Evolutionary conservation across 2,888 invertebrate species (phyloP).

Genomic region (Psococerastis gibbosa): DNA sequence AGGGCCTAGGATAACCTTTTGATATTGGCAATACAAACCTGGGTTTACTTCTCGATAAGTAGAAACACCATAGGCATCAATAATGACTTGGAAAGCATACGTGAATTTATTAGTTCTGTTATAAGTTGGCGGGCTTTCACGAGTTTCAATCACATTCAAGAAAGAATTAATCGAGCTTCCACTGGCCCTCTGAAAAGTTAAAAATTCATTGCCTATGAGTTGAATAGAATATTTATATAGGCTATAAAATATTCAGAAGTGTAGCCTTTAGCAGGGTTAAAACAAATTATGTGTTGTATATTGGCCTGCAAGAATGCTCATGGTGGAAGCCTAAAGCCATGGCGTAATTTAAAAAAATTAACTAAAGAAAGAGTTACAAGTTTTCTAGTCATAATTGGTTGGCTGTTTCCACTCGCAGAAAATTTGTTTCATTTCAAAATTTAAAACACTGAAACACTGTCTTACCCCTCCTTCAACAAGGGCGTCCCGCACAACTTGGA

Average conservation of each 20-base stretch:
- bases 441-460: slow-evolving; percentile 33
- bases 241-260: slow-evolving; percentile 10
- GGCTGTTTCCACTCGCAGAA: neutral
- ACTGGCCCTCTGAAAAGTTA: slow-evolving; percentile 37
- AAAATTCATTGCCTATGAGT: too few species aligned
- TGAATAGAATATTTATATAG: slow-evolving; percentile 10
- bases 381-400: neutral
- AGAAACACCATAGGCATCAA: slow-evolving; percentile 85
- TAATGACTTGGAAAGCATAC: slow-evolving; percentile 75
- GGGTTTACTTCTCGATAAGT: slow-evolving; percentile 87
- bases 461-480: slow-evolving; percentile 67
- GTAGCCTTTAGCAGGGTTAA: too few species aligned
- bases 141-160: slow-evolving; percentile 68
- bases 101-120: slow-evolving; percentile 87
- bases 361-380: too few species aligned
- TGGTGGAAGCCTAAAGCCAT: too few species aligned
- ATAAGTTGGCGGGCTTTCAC: slow-evolving; percentile 74
- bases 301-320: too few species aligned
- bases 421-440: slow-evolving; percentile 6
- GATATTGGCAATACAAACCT: slow-evolving; percentile 27
- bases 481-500: slow-evolving; percentile 54
- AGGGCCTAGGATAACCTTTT: slow-evolving; percentile 3
- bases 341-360: too few species aligned
- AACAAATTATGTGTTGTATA: too few species aligned
- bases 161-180: slow-evolving; percentile 86